Percentiles rank a stretch among this genome's conserved stretches.
These are phyloP conservation scores for Lycaon pictus DNA, from an alignment of 2,113 vertebrate genomes.

Conservation along the genomic window DNA sequence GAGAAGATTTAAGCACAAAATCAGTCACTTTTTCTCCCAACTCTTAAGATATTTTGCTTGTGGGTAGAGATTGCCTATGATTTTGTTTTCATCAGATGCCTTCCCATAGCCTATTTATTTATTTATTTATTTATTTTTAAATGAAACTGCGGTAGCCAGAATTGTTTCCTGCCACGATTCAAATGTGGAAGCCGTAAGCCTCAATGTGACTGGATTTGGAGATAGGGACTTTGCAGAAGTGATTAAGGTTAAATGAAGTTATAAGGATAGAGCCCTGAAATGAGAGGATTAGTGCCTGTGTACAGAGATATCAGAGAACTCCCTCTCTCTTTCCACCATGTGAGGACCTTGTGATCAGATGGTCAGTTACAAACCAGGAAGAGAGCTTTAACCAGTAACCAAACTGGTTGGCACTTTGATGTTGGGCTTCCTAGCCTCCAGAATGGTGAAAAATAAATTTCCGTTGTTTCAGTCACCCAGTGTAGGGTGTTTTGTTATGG, in stretches of 20 bases:
- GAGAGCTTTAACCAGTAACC: neutral
- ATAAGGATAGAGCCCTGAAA: rapidly evolving
- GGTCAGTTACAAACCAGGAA: neutral
- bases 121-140: neutral
- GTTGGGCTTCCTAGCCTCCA: neutral
- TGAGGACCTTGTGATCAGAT: neutral
- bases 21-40: neutral
- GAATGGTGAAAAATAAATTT: neutral
- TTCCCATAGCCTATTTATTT: neutral
- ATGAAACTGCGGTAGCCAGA: neutral
- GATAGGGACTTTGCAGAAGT: neutral
- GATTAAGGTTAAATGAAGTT: neutral
- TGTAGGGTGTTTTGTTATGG: neutral
- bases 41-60: neutral
- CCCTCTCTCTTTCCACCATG: rapidly evolving
- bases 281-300: no score
- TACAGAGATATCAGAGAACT: neutral
- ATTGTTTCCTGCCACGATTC: neutral
- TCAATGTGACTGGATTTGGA: neutral
- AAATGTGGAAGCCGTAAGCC: neutral
- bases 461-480: neutral
- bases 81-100: neutral
- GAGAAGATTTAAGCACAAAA: slow-evolving; percentile 8
- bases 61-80: neutral
- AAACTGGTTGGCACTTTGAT: neutral